phyloP scores from a whole-genome alignment of 1,140 invertebrate species.

The Hyles euphorbiae region DNA sequence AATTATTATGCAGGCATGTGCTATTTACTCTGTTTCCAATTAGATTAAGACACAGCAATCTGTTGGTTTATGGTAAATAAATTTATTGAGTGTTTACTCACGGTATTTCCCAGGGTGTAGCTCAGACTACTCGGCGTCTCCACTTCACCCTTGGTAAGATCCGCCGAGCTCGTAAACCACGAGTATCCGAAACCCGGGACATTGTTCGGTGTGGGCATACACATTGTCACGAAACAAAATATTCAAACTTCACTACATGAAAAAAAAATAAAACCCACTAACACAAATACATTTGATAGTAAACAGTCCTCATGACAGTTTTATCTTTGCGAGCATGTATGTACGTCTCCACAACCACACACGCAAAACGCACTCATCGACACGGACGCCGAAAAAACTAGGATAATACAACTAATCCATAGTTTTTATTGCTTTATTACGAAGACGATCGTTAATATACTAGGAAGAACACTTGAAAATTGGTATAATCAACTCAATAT shows the following conservation, averaged over 20 bases:
- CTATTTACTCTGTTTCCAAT: not conserved
- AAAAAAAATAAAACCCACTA: constrained; percentile 53
- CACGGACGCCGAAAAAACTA: constrained; percentile 40
- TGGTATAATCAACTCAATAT: constrained; percentile 49
- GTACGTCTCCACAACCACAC: constrained; percentile 68
- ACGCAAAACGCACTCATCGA: constrained; percentile 61
- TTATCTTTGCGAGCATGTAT: constrained; percentile 61
- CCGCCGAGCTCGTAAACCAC: constrained; percentile 70
- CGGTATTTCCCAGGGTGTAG: constrained; percentile 72
- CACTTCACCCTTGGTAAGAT: constrained; percentile 70
- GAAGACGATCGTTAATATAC: too few relatives aligned
- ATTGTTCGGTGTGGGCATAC: constrained; percentile 74
- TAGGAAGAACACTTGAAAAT: constrained; percentile 31
- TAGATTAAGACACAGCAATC: constrained; percentile 4
- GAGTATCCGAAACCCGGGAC: constrained; percentile 72
- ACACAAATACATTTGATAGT: constrained; percentile 64
- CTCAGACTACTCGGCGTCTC: constrained; percentile 71
- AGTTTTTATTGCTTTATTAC: not conserved
- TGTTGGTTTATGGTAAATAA: constrained; percentile 1
- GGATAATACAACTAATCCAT: constrained; percentile 8
- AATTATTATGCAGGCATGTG: constrained; percentile 6
- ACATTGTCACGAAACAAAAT: constrained; percentile 60
- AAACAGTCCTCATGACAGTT: constrained; percentile 71
- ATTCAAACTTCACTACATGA: constrained; percentile 32
- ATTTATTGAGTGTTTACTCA: constrained; percentile 22